Conservation (phyloP, 2,113 vertebrate genomes). For the Argyrosomus japonicus region DNA sequence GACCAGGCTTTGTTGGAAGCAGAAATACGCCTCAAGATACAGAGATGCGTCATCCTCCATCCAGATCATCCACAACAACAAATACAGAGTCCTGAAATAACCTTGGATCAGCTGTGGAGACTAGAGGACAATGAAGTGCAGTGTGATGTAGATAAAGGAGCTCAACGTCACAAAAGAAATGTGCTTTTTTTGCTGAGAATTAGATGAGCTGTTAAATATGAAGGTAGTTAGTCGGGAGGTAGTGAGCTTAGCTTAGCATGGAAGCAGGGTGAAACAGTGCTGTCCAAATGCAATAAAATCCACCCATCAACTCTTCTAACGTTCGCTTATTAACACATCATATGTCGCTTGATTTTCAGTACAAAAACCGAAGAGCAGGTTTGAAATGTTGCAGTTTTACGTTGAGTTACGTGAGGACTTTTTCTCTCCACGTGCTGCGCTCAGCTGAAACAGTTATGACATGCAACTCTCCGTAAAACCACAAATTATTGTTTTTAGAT, state of each 20-base stretch:
- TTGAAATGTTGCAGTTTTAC: not conserved
- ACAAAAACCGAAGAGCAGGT: not conserved
- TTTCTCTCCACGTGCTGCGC: not conserved
- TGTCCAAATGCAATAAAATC: not conserved
- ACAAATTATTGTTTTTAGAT: not conserved
- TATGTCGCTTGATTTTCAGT: not conserved
- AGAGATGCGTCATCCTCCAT: not conserved
- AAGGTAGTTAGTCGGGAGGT: not conserved
- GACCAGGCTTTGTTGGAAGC: not conserved
- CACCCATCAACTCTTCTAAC: not conserved
- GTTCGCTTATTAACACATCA: not conserved
- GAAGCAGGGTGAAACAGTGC: not conserved
- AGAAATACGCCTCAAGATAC: not conserved
- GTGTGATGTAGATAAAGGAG: not conserved
- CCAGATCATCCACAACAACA: not conserved
- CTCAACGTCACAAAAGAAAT: not conserved
- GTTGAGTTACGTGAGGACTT: not conserved
- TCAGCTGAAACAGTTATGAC: not conserved
- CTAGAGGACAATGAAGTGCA: not conserved
- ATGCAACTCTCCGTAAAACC: not conserved
- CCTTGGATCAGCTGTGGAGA: not conserved
- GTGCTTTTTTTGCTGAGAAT: no score
- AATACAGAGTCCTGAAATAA: constrained; percentile 8
- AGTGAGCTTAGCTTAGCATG: not conserved
- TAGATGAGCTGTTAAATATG: no score